phyloP scores from a whole-genome alignment of 2,888 invertebrate species.

The Hirtodrosophila duncani region DNA sequence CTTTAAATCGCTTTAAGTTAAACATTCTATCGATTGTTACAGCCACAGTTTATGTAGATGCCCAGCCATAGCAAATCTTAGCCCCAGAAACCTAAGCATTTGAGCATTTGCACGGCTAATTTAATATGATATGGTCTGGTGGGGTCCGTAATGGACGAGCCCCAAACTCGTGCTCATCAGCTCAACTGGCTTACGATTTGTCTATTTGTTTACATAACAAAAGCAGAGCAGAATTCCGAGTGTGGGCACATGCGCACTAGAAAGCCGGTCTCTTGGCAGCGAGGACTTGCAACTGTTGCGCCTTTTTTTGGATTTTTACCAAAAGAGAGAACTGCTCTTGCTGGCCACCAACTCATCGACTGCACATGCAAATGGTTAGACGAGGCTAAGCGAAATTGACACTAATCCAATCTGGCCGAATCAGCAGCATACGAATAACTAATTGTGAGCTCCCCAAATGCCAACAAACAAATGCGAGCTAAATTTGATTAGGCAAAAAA shows the following conservation, averaged over 20 bases:
- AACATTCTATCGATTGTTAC: conserved; percentile 24
- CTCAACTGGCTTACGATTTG: conserved; percentile 41
- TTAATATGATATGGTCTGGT: too few species aligned
- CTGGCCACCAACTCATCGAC: background rate
- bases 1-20: conserved; percentile 31
- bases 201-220: conserved; percentile 59
- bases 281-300: conserved; percentile 58
- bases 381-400: too few species aligned
- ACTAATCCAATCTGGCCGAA: conserved; percentile 50
- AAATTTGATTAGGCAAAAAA: conserved; percentile 48
- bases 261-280: conserved; percentile 8
- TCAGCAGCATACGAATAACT: conserved; percentile 31
- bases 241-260: conserved; percentile 66
- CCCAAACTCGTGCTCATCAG: conserved; percentile 15
- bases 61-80: too few species aligned
- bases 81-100: too few species aligned
- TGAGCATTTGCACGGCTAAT: conserved; percentile 21
- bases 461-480: conserved; percentile 30
- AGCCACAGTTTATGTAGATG: background rate
- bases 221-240: conserved; percentile 6
- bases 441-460: conserved; percentile 37
- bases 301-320: conserved; percentile 20
- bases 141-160: too few species aligned
- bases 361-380: conserved; percentile 24
- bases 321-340: too few species aligned